Evolutionary conservation across 2,797 vertebrate species (phyloP).

Genomic region (Buceros bicornis): DNA sequence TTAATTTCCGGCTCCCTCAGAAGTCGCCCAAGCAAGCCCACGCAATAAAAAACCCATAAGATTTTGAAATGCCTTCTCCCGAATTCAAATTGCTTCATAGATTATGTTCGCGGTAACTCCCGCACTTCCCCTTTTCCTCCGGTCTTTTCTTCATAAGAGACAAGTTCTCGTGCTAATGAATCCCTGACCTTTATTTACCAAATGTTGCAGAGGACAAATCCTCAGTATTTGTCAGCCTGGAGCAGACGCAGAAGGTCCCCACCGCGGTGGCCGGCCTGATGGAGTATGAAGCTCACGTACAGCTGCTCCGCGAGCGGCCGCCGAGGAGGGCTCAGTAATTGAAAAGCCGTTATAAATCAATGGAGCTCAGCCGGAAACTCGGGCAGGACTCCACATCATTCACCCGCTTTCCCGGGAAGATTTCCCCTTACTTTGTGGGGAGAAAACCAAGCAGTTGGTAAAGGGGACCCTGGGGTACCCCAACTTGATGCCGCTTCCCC

Average conservation of each 20-base stretch:
- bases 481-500: background rate
- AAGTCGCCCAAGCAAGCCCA: slow-evolving; percentile 36
- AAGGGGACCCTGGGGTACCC: background rate
- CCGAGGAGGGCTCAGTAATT: slow-evolving; percentile 69
- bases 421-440: background rate
- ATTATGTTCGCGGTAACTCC: slow-evolving; percentile 45
- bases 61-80: slow-evolving; percentile 69
- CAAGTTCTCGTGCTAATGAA: slow-evolving; percentile 38
- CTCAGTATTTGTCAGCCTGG: slow-evolving; percentile 29
- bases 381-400: slow-evolving; percentile 37
- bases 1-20: slow-evolving; percentile 44
- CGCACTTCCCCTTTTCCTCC: background rate
- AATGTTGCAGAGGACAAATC: slow-evolving; percentile 37
- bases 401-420: slow-evolving; percentile 20
- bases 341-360: slow-evolving; percentile 80
- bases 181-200: slow-evolving; percentile 68
- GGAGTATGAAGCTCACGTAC: slow-evolving; percentile 58
- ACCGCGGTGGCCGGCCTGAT: slow-evolving; percentile 17
- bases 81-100: slow-evolving; percentile 67
- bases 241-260: background rate
- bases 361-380: slow-evolving; percentile 71
- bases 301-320: background rate
- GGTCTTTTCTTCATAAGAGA: background rate
- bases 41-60: slow-evolving; percentile 62
- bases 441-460: background rate